Evolutionary conservation across 2,888 invertebrate species (phyloP), one percentile per base, ranked within the genome.

Genomic region (Lasioglossum pauxillum): DNA sequence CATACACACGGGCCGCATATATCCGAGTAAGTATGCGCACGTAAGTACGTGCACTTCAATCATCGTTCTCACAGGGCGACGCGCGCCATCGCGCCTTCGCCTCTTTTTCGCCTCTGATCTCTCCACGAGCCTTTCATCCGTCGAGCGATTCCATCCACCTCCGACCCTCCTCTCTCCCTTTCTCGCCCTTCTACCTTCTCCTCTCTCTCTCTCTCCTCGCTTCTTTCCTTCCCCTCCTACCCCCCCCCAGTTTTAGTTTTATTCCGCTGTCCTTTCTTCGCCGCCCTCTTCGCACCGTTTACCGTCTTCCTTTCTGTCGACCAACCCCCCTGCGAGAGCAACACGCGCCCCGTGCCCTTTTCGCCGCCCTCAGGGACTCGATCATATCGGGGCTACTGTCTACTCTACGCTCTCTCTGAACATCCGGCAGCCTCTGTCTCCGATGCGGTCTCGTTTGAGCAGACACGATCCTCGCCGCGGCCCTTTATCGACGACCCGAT

Each of bases 11-110:
- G 82, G 41, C 69, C 69, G 38, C 78, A 53, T 53, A 83, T 77
- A 88, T 88, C 89, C 86, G 90, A 92, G 91, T 92, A 93, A 93
- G 92, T 92, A 93, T 91, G 90, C 89, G 88, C 90, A 92, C 91
- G 91, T 93, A 94, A 93, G 94, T 94, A 94, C 89, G 89, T 93
- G 94, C 94, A 94, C 94, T 94, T 94, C 93, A 94, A 94, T 94
- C 94, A 94, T 93, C 93, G 90, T 92, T 93, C 93, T 92, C 92
- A 91, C 92, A 92, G 92, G 90, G 89, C 90, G 90, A 90, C 90
- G 92, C 91, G 90, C 93, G 88, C 92, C 93, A 93, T 94, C 93
- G 91, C 92, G 90, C 92, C 93, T 94, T 90, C 88, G 89, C 90
- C 80, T 83, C 83, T 85, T 92, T 88, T 92, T 92, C 89, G 91